Conservation (phyloP, 2,113 vertebrate genomes). For the Seriola dumerili region DNA sequence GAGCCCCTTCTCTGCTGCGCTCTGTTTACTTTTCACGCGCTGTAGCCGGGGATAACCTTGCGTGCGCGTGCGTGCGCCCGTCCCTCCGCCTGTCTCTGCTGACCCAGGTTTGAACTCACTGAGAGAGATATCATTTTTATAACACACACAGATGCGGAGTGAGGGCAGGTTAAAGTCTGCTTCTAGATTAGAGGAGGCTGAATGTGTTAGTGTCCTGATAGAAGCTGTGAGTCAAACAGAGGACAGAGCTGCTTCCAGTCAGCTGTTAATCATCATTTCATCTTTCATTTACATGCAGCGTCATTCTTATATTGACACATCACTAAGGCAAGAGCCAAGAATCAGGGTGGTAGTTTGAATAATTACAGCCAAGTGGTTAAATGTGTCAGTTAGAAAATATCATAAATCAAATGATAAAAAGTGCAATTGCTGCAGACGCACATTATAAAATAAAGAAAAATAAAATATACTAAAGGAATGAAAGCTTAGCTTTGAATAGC, state of each 20-base stretch:
- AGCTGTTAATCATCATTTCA: constrained; percentile 2
- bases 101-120: constrained; percentile 90
- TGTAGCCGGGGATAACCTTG: constrained; percentile 80
- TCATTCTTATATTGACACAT: background rate
- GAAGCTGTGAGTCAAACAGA: background rate
- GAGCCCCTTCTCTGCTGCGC: constrained; percentile 24
- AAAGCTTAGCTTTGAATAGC: constrained; percentile 7
- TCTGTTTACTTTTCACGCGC: constrained; percentile 82
- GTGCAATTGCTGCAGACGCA: background rate
- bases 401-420: background rate
- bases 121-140: constrained; percentile 81
- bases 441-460: background rate
- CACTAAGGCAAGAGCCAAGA: background rate
- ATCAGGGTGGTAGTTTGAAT: background rate
- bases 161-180: constrained; percentile 75
- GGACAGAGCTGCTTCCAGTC: constrained; percentile 5
- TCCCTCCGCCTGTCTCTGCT: constrained; percentile 64
- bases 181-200: constrained; percentile 30
- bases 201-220: background rate
- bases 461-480: background rate
- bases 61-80: constrained; percentile 12
- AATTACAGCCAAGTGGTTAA: background rate
- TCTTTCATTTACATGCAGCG: background rate
- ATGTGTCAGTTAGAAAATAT: background rate
- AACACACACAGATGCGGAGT: constrained; percentile 24